A percentile compares a stretch with the other conserved stretches of the same genome.
Conservation (phyloP, 1,140 invertebrate species). For the Zaprionus gabonicus region DNA sequence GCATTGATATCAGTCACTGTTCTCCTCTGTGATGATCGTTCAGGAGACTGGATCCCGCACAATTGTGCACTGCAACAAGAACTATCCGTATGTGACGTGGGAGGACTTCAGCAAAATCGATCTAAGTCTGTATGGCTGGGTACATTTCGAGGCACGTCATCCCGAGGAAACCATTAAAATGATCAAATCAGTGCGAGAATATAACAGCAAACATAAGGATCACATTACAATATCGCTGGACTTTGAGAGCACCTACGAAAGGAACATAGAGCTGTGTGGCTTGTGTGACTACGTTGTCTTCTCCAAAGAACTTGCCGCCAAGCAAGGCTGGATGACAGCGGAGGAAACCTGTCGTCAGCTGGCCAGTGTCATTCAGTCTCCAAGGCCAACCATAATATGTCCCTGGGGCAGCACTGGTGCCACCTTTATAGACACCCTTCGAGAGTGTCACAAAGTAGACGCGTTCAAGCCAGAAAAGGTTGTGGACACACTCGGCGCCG, state of each 20-base stretch:
- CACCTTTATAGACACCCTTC: conserved; percentile 85
- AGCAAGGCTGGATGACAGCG: conserved; percentile 50
- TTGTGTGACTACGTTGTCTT: conserved; percentile 88
- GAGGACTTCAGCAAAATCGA: conserved; percentile 87
- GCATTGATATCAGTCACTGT: conserved; percentile 85
- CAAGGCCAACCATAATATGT: conserved; percentile 86
- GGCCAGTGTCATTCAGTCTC: conserved; percentile 6
- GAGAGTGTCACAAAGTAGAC: conserved; percentile 84
- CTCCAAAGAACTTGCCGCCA: conserved; percentile 85
- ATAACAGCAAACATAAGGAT: conserved; percentile 79
- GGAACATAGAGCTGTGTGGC: conserved; percentile 85
- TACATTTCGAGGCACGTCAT: conserved; percentile 90
- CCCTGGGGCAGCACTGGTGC: conserved; percentile 90
- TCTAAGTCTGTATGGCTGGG: conserved; percentile 87
- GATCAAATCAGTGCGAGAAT: conserved; percentile 86
- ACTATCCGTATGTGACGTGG: conserved; percentile 87
- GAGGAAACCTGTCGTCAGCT: conserved; percentile 42
- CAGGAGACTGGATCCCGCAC: conserved; percentile 87
- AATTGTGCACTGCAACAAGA: conserved; percentile 88
- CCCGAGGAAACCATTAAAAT: conserved; percentile 86
- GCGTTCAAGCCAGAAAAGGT: conserved; percentile 85
- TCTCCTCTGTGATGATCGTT: conserved; percentile 86
- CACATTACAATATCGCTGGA: conserved; percentile 88
- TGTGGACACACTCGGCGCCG: conserved; percentile 89
- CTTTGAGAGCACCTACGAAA: conserved; percentile 86